phyloP scores from a whole-genome alignment of 2,888 invertebrate species.

The Drosophila paramelanica region DNA sequence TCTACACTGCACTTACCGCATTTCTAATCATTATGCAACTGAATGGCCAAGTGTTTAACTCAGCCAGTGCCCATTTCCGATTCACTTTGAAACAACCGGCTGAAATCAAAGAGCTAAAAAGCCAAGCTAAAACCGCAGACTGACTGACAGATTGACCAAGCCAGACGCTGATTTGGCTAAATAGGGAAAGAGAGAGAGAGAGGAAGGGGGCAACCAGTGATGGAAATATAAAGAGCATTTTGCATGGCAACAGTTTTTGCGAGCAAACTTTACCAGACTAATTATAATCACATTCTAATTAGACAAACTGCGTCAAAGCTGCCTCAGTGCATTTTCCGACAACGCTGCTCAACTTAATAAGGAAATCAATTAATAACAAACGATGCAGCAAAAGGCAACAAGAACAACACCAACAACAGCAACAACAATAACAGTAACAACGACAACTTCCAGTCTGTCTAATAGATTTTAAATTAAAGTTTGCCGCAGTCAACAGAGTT shows the following conservation, averaged over 20 bases:
- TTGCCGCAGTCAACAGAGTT: conserved; percentile 62
- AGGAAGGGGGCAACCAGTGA: not conserved
- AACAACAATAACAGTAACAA: conserved; percentile 1
- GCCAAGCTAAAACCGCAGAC: conserved; percentile 30
- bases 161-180: conserved; percentile 14
- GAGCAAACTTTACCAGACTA: conserved; percentile 57
- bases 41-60: conserved; percentile 50
- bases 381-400: conserved; percentile 53
- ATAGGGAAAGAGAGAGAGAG: not conserved
- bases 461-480: conserved; percentile 78
- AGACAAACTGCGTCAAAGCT: conserved; percentile 66
- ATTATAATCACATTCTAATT: conserved; percentile 79
- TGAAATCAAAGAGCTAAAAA: conserved; percentile 47
- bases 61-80: conserved; percentile 45
- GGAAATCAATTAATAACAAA: conserved; percentile 79
- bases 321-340: conserved; percentile 35
- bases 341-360: conserved; percentile 64
- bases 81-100: conserved; percentile 39
- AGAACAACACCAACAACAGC: conserved; percentile 5
- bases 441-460: conserved; percentile 58
- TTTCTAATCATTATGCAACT: conserved; percentile 59
- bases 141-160: conserved; percentile 31
- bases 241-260: conserved; percentile 12
- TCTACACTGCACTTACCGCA: conserved; percentile 49
- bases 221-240: conserved; percentile 25